Percentiles rank a stretch among this genome's conserved stretches.
Conservation (phyloP, 2,888 invertebrate species). For the Tinea semifulvella region DNA sequence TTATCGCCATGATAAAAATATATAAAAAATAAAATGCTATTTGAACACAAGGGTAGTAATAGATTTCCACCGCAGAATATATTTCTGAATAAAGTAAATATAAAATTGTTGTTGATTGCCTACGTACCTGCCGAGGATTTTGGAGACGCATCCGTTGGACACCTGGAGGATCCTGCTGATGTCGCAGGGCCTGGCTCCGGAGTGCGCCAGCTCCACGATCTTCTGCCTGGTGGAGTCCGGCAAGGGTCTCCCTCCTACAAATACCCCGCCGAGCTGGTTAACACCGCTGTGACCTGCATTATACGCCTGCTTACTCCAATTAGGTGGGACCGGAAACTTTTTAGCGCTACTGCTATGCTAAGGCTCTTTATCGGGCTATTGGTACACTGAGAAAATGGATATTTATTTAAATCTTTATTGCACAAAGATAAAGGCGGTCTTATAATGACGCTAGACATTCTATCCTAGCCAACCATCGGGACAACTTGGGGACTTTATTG, state of each 20-base stretch:
- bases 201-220: conserved; percentile 97
- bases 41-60: too few species aligned
- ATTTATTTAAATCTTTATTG: too few species aligned
- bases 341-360: not conserved
- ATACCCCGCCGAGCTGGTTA: conserved; percentile 99
- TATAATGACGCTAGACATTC: too few species aligned
- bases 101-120: too few species aligned
- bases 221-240: conserved; percentile 98
- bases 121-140: conserved; percentile 94
- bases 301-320: conserved; percentile 68
- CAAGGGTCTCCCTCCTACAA: conserved; percentile 97
- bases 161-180: conserved; percentile 98
- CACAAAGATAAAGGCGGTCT: too few species aligned
- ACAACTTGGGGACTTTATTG: too few species aligned
- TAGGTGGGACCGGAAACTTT: conserved; percentile 31
- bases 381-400: too few species aligned
- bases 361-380: not conserved
- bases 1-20: too few species aligned
- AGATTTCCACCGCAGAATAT: too few species aligned
- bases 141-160: conserved; percentile 99
- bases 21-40: too few species aligned
- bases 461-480: too few species aligned
- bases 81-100: too few species aligned
- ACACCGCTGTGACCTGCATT: conserved; percentile 95
- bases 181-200: conserved; percentile 97